Evolutionary conservation across 2,888 invertebrate species (phyloP).

Genomic region (Dorcus hopei): DNA sequence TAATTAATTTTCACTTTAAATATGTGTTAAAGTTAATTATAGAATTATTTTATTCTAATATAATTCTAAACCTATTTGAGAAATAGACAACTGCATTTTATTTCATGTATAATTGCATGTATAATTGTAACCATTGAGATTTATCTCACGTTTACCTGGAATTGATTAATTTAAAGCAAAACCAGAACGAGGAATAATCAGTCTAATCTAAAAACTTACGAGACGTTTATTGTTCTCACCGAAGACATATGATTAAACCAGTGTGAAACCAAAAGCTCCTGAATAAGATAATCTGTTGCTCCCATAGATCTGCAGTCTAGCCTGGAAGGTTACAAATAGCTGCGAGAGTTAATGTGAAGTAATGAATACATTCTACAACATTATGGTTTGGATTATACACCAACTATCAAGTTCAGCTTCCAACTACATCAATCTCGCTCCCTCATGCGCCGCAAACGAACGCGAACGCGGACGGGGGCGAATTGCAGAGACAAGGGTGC

Average conservation of each 20-base stretch:
- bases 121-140: no score
- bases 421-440: conserved; percentile 47
- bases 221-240: not conserved
- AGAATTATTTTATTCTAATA: no score
- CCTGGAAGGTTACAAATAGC: conserved; percentile 44
- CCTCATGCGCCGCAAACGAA: conserved; percentile 19
- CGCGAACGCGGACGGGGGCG: not conserved
- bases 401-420: conserved; percentile 50
- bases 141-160: no score
- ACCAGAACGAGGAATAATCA: not conserved
- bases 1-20: no score
- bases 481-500: not conserved
- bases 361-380: conserved; percentile 52
- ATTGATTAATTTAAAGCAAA: no score
- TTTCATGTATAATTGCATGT: no score
- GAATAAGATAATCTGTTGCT: conserved; percentile 31
- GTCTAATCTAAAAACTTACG: not conserved
- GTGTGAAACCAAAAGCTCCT: conserved; percentile 8
- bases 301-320: conserved; percentile 21
- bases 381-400: conserved; percentile 52
- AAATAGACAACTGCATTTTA: no score
- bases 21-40: no score
- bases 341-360: conserved; percentile 47
- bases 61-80: no score
- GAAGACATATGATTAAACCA: conserved; percentile 10